Evolutionary conservation across 2,113 vertebrate species (phyloP).

Genomic region (Isichthys henryi): DNA sequence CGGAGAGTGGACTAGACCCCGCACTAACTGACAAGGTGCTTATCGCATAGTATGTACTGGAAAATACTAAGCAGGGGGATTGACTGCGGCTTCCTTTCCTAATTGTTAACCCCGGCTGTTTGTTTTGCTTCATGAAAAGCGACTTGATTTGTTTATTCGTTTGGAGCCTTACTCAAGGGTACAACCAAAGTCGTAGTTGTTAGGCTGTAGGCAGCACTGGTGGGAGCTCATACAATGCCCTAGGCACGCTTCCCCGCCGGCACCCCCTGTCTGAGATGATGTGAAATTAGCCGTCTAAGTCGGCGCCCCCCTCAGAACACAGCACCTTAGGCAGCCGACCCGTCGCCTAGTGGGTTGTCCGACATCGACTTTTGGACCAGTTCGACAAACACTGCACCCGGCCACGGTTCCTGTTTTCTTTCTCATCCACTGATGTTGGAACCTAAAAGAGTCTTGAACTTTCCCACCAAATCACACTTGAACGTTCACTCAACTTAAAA

Average conservation of each 20-base stretch:
- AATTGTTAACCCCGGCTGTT: neutral
- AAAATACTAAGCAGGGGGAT: neutral
- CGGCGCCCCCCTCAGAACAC: neutral
- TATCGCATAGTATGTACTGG: neutral
- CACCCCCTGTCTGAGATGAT: neutral
- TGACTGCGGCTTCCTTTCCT: neutral
- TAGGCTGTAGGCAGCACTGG: neutral
- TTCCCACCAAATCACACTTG: neutral
- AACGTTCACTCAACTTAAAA: neutral
- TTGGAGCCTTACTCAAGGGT: neutral
- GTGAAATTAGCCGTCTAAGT: neutral
- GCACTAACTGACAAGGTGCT: neutral
- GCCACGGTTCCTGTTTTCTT: neutral
- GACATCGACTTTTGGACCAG: neutral
- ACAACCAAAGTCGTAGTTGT: neutral
- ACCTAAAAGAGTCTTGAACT: neutral
- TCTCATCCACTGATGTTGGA: neutral
- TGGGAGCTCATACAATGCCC: neutral
- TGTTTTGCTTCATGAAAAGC: neutral
- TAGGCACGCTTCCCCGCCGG: neutral
- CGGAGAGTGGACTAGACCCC: neutral
- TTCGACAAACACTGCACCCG: neutral
- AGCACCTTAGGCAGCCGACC: neutral
- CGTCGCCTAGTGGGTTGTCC: neutral
- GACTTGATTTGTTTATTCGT: neutral